phyloP scores from a whole-genome alignment of 2,113 vertebrate species.

The Aythya baeri region DNA sequence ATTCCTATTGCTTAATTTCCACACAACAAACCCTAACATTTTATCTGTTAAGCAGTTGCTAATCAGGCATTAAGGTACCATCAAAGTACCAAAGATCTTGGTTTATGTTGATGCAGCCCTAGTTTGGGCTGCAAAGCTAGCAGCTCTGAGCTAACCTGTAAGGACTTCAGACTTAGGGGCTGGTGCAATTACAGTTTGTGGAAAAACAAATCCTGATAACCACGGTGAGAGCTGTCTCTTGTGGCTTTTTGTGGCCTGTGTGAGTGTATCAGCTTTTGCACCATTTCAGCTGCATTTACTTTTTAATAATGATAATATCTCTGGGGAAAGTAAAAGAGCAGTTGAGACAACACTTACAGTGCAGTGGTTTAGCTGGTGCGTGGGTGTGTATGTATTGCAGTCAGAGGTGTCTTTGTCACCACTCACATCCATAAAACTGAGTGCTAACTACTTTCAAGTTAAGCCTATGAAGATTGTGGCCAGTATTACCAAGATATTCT shows the following conservation, averaged over 20 bases:
- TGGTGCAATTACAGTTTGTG: neutral
- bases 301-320: neutral
- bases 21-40: neutral
- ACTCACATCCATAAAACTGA: neutral
- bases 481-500: neutral
- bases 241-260: neutral
- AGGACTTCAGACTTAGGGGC: neutral
- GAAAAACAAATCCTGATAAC: neutral
- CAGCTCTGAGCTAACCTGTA: neutral
- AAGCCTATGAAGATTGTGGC: neutral
- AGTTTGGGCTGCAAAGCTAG: neutral
- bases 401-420: neutral
- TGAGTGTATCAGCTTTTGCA: neutral
- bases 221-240: neutral
- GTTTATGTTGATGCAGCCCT: neutral
- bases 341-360: neutral
- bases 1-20: neutral
- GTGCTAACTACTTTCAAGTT: neutral
- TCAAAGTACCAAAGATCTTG: too few relatives aligned
- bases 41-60: neutral
- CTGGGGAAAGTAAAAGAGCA: neutral
- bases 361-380: neutral
- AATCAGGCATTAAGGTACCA: neutral
- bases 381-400: neutral
- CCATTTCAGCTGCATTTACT: neutral